A percentile compares a stretch with the other conserved stretches of the same genome.
Conservation (phyloP, 2,113 vertebrate species). For the Anseranas semipalmata region DNA sequence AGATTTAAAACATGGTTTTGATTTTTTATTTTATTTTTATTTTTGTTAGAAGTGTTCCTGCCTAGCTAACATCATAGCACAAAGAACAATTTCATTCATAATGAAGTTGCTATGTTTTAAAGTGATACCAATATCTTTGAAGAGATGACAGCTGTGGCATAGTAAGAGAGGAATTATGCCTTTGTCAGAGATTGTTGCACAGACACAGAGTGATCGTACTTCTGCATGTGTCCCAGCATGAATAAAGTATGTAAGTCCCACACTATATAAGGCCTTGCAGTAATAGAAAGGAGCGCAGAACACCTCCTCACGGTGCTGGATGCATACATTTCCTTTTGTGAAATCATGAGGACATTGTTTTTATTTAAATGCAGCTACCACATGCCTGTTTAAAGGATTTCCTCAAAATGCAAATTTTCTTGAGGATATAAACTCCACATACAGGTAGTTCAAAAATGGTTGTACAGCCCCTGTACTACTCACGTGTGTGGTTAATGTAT, state of each 20-base stretch:
- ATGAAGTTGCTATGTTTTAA: neutral
- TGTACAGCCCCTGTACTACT: neutral
- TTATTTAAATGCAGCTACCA: neutral
- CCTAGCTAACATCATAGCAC: neutral
- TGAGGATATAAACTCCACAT: neutral
- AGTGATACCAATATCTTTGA: neutral
- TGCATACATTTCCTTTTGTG: neutral
- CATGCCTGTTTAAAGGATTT: neutral
- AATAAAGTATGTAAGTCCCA: neutral
- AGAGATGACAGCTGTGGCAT: neutral
- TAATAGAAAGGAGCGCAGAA: neutral
- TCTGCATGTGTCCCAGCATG: neutral
- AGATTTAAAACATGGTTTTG: neutral
- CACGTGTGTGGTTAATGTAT: neutral
- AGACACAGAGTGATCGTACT: neutral
- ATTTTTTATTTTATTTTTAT: neutral
- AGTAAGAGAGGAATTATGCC: neutral
- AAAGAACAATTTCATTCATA: neutral
- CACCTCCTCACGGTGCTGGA: neutral
- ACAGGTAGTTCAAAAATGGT: neutral
- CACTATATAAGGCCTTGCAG: neutral
- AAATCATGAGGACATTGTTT: accelerated
- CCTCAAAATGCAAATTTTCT: neutral
- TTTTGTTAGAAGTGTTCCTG: neutral
- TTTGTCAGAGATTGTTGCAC: neutral